A percentile compares a stretch with the other conserved stretches of the same genome.
phyloP scores from a whole-genome alignment of 2,888 invertebrate species.

The Falcaria lacertinaria region DNA sequence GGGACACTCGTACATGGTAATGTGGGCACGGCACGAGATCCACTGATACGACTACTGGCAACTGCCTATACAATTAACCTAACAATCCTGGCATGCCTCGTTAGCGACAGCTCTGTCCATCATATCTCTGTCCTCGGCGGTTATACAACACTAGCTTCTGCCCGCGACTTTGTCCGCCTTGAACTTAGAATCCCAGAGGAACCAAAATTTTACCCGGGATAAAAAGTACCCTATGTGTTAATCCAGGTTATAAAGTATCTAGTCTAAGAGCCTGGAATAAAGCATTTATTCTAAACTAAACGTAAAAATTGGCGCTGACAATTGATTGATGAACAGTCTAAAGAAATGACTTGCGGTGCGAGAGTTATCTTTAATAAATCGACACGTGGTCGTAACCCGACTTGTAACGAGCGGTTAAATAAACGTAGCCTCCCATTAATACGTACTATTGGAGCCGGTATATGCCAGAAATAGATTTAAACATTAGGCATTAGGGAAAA shows the following conservation, averaged over 20 bases:
- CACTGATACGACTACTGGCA: constrained; percentile 18
- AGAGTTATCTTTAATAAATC: constrained; percentile 59
- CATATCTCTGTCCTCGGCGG: constrained; percentile 16
- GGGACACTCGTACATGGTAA: constrained; percentile 48
- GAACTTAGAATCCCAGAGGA: no score
- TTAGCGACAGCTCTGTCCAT: constrained; percentile 29
- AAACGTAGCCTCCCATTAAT: constrained; percentile 68
- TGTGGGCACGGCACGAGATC: constrained; percentile 29
- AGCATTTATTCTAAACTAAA: no score
- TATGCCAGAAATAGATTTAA: constrained; percentile 53
- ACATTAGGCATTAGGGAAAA: constrained; percentile 31
- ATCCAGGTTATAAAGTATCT: no score
- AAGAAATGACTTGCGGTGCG: constrained; percentile 40
- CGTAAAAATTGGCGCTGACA: no score
- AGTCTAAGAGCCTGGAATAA: no score
- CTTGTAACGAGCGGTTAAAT: constrained; percentile 74
- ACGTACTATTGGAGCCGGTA: constrained; percentile 47
- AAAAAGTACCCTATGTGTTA: no score
- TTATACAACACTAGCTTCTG: constrained; percentile 6
- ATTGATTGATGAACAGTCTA: constrained; percentile 35
- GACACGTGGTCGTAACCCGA: constrained; percentile 60
- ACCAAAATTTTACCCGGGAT: no score
- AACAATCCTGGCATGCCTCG: constrained; percentile 44
- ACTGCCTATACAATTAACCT: constrained; percentile 51
- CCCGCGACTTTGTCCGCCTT: no score